phyloP scores from a whole-genome alignment of 2,797 vertebrate genomes.

The Phoebastria nigripes region DNA sequence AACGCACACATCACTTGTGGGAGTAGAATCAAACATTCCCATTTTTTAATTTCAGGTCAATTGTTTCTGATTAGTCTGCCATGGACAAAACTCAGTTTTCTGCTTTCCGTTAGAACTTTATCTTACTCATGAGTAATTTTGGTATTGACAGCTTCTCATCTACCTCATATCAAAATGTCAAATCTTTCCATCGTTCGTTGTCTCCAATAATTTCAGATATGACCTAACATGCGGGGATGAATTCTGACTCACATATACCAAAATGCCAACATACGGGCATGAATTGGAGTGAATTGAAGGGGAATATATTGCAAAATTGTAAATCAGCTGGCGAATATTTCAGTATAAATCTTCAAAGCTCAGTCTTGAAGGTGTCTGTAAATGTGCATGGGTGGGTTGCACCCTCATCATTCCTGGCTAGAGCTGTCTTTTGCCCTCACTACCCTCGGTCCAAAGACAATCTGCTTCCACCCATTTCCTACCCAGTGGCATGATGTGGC shows the following conservation, averaged over 20 bases:
- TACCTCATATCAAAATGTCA: neutral
- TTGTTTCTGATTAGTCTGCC: neutral
- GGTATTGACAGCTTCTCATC: neutral
- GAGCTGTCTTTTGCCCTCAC: neutral
- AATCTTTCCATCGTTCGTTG: neutral
- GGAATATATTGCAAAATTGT: neutral
- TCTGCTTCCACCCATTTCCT: neutral
- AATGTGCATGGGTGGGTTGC: neutral
- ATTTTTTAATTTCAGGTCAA: neutral
- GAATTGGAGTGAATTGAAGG: neutral
- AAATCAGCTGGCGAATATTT: neutral
- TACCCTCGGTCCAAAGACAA: neutral
- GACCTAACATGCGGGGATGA: neutral
- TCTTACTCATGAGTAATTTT: neutral
- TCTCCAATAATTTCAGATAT: neutral
- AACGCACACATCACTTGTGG: rapidly evolving
- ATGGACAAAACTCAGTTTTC: neutral
- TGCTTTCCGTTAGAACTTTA: neutral
- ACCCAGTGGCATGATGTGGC: neutral
- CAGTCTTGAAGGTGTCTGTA: neutral
- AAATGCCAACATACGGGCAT: neutral
- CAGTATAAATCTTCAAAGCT: neutral
- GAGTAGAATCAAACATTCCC: neutral
- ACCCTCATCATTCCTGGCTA: neutral
- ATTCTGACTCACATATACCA: neutral